Base-by-base conservation (phyloP, 2,888 invertebrate genomes). In the Campopleginae sp. region DNA sequence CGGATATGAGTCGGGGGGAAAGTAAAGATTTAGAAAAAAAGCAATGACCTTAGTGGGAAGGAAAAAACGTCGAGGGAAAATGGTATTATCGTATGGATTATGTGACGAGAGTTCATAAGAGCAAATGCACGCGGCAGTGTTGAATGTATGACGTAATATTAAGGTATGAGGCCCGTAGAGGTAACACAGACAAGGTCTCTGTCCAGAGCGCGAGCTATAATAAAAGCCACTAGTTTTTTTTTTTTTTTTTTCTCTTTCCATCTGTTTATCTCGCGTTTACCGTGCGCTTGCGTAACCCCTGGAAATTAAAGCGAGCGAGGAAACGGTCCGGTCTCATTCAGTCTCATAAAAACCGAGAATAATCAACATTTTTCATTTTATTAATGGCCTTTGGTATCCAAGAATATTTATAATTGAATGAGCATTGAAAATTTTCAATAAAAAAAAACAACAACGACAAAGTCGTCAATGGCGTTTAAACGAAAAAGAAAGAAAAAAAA, bases 151-250 rank as follows among this genome's bases (percentile, higher is more conserved):
- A 85, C 85, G 85, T 82, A 85, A 85, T 76, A 80, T 78, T 74
- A 74, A 84, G 79, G 85, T 79, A 82, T 74, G 75, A 81, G 71
- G 31, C 74, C 27, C 77, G 61, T 23, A 65, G 65, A 38, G 71
- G 71, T 71, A 66, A 54, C 78, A 54, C 78, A 70, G 85, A 82
- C 85, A 82, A 85, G 85, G 85, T 85, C 85, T 80, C 79, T 72
- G 27, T 72, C 72, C 44, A 75, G 65, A 74, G 70, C 54, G 70
- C 54, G 68, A 75, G 70, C 71, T 75, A 79, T 58, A 66, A 85
- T 78, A 61, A 78, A 51, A 81, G 77, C 75, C 76, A 75, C 78
- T 77, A 19, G 46, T 23, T 33, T 58, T 63, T 65, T 71, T 33
- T 63, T 65, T 71, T 33, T 54, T 44, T 54, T 14, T 70, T n/a